These are phyloP conservation scores for Entelurus aequoreus DNA, from an alignment of 2,113 vertebrate species.

Conservation along the genomic window DNA sequence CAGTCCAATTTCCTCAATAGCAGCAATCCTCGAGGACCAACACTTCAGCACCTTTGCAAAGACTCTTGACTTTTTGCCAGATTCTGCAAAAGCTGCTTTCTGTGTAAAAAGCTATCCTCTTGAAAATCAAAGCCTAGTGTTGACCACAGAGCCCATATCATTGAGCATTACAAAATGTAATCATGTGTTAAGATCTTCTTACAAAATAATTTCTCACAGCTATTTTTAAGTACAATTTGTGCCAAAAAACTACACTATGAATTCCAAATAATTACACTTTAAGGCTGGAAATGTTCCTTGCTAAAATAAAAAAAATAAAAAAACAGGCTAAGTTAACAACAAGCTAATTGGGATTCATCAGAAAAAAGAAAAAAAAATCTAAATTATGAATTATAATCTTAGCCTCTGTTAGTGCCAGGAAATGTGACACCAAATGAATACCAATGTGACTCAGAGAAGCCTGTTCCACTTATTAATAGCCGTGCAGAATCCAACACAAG, in stretches of 20 bases:
- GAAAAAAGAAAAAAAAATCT: neutral
- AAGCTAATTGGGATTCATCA: neutral
- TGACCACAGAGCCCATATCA: neutral
- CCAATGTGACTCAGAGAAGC: neutral
- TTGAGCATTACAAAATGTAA: neutral
- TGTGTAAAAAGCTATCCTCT: neutral
- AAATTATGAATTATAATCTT: neutral
- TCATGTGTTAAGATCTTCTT: neutral
- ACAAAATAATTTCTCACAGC: conserved; percentile 2
- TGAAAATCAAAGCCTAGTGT: neutral
- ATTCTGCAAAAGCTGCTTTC: conserved; percentile 2
- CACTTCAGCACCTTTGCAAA: conserved; percentile 19
- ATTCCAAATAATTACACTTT: neutral
- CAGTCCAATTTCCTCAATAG: conserved; percentile 35
- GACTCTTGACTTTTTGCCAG: conserved; percentile 1
- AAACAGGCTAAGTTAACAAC: neutral
- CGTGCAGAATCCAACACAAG: too few species aligned
- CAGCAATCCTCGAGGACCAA: conserved; percentile 20
- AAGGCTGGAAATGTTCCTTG: neutral
- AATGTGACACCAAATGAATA: neutral
- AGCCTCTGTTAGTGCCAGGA: neutral
- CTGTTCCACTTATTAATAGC: too few species aligned
- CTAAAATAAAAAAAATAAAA: neutral
- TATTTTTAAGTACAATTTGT: neutral
- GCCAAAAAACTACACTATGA: neutral